Conservation (phyloP, 2,797 vertebrate species). For the Ptychobarbus kaznakovi region DNA sequence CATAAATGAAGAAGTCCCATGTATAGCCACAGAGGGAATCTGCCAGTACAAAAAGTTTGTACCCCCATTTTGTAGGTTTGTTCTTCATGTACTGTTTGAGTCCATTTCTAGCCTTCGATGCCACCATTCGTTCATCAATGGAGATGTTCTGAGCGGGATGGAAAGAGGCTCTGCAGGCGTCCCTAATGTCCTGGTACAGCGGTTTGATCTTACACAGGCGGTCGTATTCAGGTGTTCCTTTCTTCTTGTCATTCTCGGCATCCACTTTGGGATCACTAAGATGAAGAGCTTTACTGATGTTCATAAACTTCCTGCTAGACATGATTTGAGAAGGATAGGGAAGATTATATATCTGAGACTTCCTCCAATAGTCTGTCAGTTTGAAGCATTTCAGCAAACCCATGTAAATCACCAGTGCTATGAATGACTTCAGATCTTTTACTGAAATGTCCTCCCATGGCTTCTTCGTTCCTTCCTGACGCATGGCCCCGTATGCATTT, state of each 20-base stretch:
- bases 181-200: slow-evolving; percentile 19
- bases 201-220: slow-evolving; percentile 39
- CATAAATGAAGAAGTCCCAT: slow-evolving; percentile 71
- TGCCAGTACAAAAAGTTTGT: slow-evolving; percentile 73
- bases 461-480: neutral
- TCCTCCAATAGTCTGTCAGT: slow-evolving; percentile 21
- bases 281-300: neutral
- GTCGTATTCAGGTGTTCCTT: slow-evolving; percentile 29
- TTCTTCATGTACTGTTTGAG: slow-evolving; percentile 72
- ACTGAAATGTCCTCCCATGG: slow-evolving; percentile 1
- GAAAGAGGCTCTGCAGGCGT: slow-evolving; percentile 29
- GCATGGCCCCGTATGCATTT: neutral
- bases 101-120: slow-evolving; percentile 65
- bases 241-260: slow-evolving; percentile 19
- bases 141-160: slow-evolving; percentile 64
- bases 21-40: slow-evolving; percentile 71
- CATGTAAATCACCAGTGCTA: slow-evolving; percentile 58
- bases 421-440: neutral
- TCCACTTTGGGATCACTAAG: slow-evolving; percentile 28
- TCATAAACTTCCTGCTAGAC: slow-evolving; percentile 7
- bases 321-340: neutral
- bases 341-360: slow-evolving; percentile 1
- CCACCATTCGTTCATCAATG: slow-evolving; percentile 75
- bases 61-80: slow-evolving; percentile 73
- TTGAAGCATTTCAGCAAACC: slow-evolving; percentile 21